Evolutionary conservation across 2,888 invertebrate species (phyloP).

Genomic region (Arge pagana): DNA sequence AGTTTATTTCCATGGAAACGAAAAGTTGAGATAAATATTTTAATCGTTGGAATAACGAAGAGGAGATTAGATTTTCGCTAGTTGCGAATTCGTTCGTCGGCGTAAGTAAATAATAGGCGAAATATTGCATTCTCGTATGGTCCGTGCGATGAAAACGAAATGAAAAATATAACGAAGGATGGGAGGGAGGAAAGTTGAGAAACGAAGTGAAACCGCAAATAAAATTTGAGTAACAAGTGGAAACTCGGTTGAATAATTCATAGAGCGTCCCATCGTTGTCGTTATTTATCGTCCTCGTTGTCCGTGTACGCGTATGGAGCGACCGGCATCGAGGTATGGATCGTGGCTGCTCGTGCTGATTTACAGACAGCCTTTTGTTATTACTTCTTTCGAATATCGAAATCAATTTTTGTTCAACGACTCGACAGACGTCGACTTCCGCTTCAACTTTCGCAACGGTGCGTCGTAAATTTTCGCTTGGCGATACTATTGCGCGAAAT

Average conservation of each 20-base stretch:
- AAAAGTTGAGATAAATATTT: too few species aligned
- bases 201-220: slow-evolving; percentile 19
- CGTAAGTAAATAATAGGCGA: too few species aligned
- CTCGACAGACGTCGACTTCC: slow-evolving; percentile 21
- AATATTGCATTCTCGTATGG: too few species aligned
- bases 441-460: slow-evolving; percentile 10
- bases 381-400: slow-evolving; percentile 18
- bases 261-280: slow-evolving; percentile 32
- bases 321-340: neutral
- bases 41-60: too few species aligned
- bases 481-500: neutral
- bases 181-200: too few species aligned
- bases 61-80: too few species aligned
- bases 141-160: too few species aligned
- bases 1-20: too few species aligned
- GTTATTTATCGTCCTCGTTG: slow-evolving; percentile 40
- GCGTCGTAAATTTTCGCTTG: slow-evolving; percentile 18
- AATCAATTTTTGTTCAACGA: slow-evolving; percentile 19
- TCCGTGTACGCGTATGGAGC: slow-evolving; percentile 1
- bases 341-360: neutral
- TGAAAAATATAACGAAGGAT: too few species aligned
- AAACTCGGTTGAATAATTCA: slow-evolving; percentile 38
- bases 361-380: neutral
- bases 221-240: slow-evolving; percentile 14
- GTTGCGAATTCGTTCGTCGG: too few species aligned